Base-by-base conservation (phyloP, 2,888 invertebrate species). In the Caenorhabditis zanzibari region DNA sequence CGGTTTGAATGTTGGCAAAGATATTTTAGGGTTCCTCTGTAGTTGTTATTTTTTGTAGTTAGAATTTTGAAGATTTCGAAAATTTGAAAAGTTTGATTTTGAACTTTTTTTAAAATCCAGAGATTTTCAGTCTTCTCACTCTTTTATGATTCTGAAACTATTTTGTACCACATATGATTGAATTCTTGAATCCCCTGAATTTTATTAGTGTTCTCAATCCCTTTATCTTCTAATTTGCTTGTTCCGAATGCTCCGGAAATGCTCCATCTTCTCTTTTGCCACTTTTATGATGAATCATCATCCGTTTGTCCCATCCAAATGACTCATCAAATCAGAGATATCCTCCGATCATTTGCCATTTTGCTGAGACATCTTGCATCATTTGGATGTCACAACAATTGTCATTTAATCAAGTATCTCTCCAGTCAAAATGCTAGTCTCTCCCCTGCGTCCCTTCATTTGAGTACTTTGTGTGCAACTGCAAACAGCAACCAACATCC, bases 311-410 rank as follows among this genome's bases (percentile, higher is more conserved):
- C 59, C 35, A 24, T 64, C 49, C 44, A 35, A 76, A 76, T 76
- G 76, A 76, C 68, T 76, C 76, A 76, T 76, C 76, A 59, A 61
- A 61, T 52, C 24, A 24, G 28, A 52, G n/a, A 41, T 24, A 19
- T 28, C 35, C 61, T 63, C 49, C 61, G 74, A 74, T 74, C 64
- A 74, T 59, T 76, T 66, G 76, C 59, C 68, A 47, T 66, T 66
- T 61, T 35, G 47, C 32, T 26, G 56, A 22, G 19, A 35, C 73
- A 59, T 49, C 52, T 77, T 74, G 47, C 73, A 68, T 75, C 81
- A 81, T 28, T 64, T n/a, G 12, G 52, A 26, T 75, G 75, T 81
- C 81, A 81, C 81, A 81, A 81, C 81, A 81, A 81, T 75, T 81
- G 81, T 76, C 76, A 59, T 59, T 59, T 59, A 58, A 56, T 16